These are phyloP conservation scores for Orchestia grillus DNA, from an alignment of 1,140 invertebrate genomes.

Conservation along the genomic window DNA sequence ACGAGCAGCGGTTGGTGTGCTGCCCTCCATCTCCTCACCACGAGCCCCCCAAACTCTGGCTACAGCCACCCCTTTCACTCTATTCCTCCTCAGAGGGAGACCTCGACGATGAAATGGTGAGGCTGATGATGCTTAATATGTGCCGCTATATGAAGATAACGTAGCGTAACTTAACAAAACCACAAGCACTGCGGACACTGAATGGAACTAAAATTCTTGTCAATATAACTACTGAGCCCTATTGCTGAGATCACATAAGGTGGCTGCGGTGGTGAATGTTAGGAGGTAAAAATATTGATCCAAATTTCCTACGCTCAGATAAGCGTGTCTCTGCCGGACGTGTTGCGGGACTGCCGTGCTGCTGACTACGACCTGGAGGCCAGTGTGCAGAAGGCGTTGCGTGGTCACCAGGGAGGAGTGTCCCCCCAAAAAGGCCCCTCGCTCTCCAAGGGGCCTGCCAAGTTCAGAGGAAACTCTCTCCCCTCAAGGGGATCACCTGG, in stretches of 20 bases:
- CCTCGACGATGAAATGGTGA: neutral
- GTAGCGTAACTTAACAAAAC: neutral
- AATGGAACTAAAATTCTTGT: too few species aligned
- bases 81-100: neutral
- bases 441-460: constrained; percentile 9
- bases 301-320: neutral
- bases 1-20: constrained; percentile 41
- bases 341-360: constrained; percentile 39
- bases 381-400: constrained; percentile 19
- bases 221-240: too few species aligned
- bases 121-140: neutral
- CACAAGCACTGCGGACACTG: too few species aligned
- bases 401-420: neutral
- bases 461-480: constrained; percentile 15
- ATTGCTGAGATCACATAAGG: too few species aligned
- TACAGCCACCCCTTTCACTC: constrained; percentile 7
- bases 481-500: neutral
- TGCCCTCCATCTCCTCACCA: neutral
- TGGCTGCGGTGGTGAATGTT: too few species aligned
- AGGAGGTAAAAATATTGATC: too few species aligned
- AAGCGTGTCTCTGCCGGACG: neutral
- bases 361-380: neutral
- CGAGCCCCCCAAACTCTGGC: constrained; percentile 4
- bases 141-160: neutral
- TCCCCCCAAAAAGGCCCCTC: constrained; percentile 30